Percentiles rank a stretch among this genome's conserved stretches.
These are phyloP conservation scores for Melitaea athalia DNA, from an alignment of 2,888 invertebrate genomes.

Conservation along the genomic window DNA sequence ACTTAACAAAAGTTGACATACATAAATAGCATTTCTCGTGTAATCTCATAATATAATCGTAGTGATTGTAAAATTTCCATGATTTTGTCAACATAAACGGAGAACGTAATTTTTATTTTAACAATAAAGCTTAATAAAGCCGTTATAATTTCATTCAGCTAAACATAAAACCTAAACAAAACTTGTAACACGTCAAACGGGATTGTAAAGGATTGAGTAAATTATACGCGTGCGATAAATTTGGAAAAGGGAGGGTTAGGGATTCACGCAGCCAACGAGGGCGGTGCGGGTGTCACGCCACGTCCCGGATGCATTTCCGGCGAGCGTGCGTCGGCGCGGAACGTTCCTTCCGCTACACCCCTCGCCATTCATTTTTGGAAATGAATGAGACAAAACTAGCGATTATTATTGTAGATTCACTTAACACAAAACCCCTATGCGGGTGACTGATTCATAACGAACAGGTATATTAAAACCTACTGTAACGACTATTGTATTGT, in stretches of 20 bases:
- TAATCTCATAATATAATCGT: conserved; percentile 3
- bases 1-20: conserved; percentile 14
- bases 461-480: background rate
- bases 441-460: background rate
- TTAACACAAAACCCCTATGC: background rate
- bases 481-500: background rate
- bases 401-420: conserved; percentile 6
- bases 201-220: conserved; percentile 14
- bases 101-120: background rate
- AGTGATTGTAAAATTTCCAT: conserved; percentile 1
- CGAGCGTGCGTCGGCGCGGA: conserved; percentile 71
- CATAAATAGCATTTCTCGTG: background rate
- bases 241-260: conserved; percentile 51
- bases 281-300: conserved; percentile 61
- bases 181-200: background rate
- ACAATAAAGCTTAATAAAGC: background rate
- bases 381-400: conserved; percentile 54
- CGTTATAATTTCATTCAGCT: background rate
- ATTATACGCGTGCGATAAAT: conserved; percentile 29
- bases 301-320: conserved; percentile 80
- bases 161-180: background rate
- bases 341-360: conserved; percentile 77
- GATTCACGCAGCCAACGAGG: conserved; percentile 53
- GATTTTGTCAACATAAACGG: background rate
- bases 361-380: conserved; percentile 63